Conservation (phyloP, 1,140 invertebrate species). For the Diploscapter pachys region DNA sequence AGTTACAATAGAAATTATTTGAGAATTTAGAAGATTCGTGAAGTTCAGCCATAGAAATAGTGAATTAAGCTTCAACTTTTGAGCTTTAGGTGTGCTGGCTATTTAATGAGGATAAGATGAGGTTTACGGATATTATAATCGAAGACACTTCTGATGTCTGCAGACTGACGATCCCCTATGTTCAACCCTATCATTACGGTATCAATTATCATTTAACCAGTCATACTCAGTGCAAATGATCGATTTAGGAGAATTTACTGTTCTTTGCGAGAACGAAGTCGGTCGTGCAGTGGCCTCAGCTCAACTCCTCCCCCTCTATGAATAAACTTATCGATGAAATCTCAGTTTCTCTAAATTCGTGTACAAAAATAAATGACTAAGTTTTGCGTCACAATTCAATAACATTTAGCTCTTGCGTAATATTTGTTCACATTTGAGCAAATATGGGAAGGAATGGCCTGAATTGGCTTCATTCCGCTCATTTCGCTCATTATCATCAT, state of each 20-base stretch:
- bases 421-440: no score
- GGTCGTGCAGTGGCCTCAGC: constrained; percentile 53
- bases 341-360: constrained; percentile 9
- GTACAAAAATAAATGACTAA: neutral
- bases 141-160: constrained; percentile 57
- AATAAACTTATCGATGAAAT: constrained; percentile 13
- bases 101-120: constrained; percentile 57
- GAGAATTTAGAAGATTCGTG: no score
- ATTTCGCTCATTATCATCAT: no score
- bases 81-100: constrained; percentile 51
- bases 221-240: neutral
- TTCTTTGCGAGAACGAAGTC: constrained; percentile 57
- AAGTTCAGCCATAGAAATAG: neutral
- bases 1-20: no score
- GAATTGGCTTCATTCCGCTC: no score
- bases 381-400: neutral
- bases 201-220: constrained; percentile 25
- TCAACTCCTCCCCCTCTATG: constrained; percentile 40
- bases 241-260: constrained; percentile 48
- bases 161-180: constrained; percentile 50
- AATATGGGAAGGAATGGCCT: no score
- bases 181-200: constrained; percentile 45
- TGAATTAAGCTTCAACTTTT: neutral
- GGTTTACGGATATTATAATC: constrained; percentile 51
- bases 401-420: neutral